Evolutionary conservation across 2,888 invertebrate genomes (phyloP).

Genomic region (Leptopilina syphax): DNA sequence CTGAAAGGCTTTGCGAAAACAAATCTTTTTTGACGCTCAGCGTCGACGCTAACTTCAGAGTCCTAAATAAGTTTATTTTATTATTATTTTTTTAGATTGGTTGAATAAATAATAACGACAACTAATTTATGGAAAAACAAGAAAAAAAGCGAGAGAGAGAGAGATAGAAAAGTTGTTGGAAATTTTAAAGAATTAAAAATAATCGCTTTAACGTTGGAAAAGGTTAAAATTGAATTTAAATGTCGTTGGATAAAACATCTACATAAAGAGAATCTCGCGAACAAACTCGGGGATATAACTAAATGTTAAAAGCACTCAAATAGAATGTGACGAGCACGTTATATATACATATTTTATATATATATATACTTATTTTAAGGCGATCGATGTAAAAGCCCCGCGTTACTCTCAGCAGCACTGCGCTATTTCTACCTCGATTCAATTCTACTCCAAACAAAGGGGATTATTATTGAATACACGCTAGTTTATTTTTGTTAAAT

Average conservation of each 20-base stretch:
- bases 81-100: no score
- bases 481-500: slow-evolving; percentile 25
- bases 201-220: neutral
- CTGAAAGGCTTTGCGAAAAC: no score
- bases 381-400: slow-evolving; percentile 25
- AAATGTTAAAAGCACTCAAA: slow-evolving; percentile 26
- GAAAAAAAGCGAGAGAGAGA: neutral
- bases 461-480: slow-evolving; percentile 36
- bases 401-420: slow-evolving; percentile 2
- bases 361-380: slow-evolving; percentile 27
- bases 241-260: slow-evolving; percentile 17
- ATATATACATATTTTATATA: neutral
- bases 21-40: no score
- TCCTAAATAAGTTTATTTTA: no score
- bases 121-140: neutral
- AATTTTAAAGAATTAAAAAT: slow-evolving; percentile 8
- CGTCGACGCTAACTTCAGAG: no score
- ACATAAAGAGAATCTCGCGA: slow-evolving; percentile 13
- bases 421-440: slow-evolving; percentile 22
- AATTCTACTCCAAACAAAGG: slow-evolving; percentile 29
- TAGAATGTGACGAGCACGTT: slow-evolving; percentile 29
- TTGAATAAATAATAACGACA: neutral
- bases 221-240: slow-evolving; percentile 12
- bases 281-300: slow-evolving; percentile 9
- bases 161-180: neutral